Evolutionary conservation across 2,797 vertebrate species (phyloP).

Genomic region (Steatocranus sp.): DNA sequence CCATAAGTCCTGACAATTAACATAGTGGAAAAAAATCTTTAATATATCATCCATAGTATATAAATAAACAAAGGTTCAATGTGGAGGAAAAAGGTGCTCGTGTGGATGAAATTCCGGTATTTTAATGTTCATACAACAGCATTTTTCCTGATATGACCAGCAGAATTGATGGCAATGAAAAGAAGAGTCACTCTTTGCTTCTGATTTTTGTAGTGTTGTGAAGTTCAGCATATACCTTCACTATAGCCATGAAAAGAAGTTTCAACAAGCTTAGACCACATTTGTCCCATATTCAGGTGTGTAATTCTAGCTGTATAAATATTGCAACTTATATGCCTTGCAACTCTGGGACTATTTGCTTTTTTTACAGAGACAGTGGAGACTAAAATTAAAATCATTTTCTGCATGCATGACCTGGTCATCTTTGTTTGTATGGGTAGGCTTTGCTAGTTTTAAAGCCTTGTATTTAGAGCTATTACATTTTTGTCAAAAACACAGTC

Average conservation of each 20-base stretch:
- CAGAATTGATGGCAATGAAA: not conserved
- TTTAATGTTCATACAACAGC: not conserved
- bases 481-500: not conserved
- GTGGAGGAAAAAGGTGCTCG: not conserved
- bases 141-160: not conserved
- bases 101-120: not conserved
- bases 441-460: not conserved
- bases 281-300: not conserved
- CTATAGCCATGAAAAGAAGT: not conserved
- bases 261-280: not conserved
- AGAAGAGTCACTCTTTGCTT: not conserved
- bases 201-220: not conserved
- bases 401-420: not conserved
- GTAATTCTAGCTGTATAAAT: not conserved
- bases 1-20: not conserved
- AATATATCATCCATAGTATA: not conserved
- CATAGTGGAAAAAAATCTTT: not conserved
- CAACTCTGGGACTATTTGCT: not conserved
- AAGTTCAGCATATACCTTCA: not conserved
- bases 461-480: not conserved
- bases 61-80: not conserved
- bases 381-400: not conserved
- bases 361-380: not conserved
- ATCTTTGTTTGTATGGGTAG: not conserved
- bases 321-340: not conserved